Base-by-base conservation (phyloP, 64 coral and sea anemone genomes). In the Dendronephthya gigantea region DNA sequence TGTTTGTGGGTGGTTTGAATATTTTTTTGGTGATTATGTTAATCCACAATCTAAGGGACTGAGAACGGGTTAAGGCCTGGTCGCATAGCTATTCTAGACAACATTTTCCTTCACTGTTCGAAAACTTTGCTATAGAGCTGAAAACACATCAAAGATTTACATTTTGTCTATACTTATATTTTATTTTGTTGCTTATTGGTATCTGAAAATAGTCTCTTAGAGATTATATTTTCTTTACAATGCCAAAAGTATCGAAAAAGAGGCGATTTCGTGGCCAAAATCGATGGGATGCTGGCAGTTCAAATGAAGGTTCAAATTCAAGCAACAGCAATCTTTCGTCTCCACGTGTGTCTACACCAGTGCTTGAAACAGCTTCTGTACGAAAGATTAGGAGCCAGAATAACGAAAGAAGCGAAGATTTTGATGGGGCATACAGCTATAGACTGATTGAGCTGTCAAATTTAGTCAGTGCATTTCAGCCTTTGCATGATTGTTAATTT, bases 181-280 rank as follows among this genome's bases (percentile, higher is more conserved):
- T 58, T 58, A 58, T 58, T 15, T 58, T 58, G 51, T 58, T 58
- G 51, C 51, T 58, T 58, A 6, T 58, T 58, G 51, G 51, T 58
- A 16, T 4, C 51, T 4, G 51, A 58, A 58, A 58, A 58, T 58
- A n/a, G 51, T 58, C 51, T 58, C 51, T 17, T 58, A 4, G 23
- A 58, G 51, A 58, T 58, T 58, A 58, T 58, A n/a, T n/a, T 58
- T 50, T 58, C 51, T 58, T 58, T 58, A 58, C 51, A 58, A 58
- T 58, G 51, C 51, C 51, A 58, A 58, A n/a, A 58, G 51, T 58
- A 58, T 27, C 55, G 19, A 62, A 62, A 62, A 62, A 62, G 25
- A 15, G 25, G 55, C 55, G 25, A 17, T n/a, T 62, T 62, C 55
- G 55, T 62, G 55, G 55, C 55, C 55, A 62, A 62, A 62, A 62